These are phyloP conservation scores for Amazona guildingii DNA, from an alignment of 2,113 vertebrate genomes.

Conservation along the genomic window DNA sequence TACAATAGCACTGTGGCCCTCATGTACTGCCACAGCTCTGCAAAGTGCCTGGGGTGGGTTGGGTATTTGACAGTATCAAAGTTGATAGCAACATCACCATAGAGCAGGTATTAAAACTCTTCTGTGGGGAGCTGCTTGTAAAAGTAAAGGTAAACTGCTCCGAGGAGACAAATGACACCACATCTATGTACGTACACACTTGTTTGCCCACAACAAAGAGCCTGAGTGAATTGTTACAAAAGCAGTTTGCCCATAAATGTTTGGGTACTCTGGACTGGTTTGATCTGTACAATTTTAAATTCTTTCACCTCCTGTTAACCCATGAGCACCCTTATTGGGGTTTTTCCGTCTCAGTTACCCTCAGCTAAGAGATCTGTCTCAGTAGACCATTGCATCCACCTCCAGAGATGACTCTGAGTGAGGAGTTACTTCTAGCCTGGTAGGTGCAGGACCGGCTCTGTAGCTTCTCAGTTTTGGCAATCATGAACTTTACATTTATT, in stretches of 20 bases:
- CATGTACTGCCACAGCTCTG: accelerated
- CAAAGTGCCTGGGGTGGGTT: background rate
- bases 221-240: background rate
- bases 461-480: background rate
- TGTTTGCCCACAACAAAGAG: background rate
- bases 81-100: background rate
- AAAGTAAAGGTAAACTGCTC: background rate
- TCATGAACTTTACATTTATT: background rate
- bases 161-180: background rate
- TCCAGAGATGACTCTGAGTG: background rate
- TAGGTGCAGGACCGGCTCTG: background rate
- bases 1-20: background rate
- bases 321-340: background rate
- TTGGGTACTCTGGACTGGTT: background rate
- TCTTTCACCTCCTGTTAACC: background rate
- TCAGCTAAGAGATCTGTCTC: background rate
- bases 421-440: background rate
- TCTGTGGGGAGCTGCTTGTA: background rate
- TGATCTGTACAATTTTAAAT: background rate
- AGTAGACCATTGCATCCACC: background rate
- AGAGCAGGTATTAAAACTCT: background rate
- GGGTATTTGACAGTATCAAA: background rate
- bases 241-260: background rate
- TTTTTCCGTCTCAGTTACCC: background rate
- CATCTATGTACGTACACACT: accelerated